These are phyloP conservation scores for Mormyrus proboscirostris DNA, from an alignment of 2,797 vertebrate species.

Conservation along the genomic window DNA sequence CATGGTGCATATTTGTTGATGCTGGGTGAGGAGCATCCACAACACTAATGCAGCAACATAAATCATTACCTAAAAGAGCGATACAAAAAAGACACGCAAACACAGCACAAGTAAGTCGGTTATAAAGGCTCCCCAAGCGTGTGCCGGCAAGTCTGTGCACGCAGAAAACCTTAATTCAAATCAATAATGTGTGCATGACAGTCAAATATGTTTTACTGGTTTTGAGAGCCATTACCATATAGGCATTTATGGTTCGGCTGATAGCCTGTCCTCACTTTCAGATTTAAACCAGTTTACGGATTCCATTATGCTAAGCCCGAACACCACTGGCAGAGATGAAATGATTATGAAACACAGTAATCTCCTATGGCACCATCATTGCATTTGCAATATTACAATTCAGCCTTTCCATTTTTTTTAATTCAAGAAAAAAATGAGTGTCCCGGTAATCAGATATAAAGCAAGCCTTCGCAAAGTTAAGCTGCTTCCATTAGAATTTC, in stretches of 20 bases:
- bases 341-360: slow-evolving; percentile 76
- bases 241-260: slow-evolving; percentile 58
- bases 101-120: not conserved
- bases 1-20: not conserved
- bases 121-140: not conserved
- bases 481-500: slow-evolving; percentile 72
- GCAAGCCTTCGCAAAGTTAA: slow-evolving; percentile 69
- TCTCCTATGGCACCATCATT: slow-evolving; percentile 65
- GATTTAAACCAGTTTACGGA: slow-evolving; percentile 78
- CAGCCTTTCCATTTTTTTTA: slow-evolving; percentile 73
- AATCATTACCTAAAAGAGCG: not conserved
- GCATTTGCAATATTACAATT: slow-evolving; percentile 71
- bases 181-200: slow-evolving; percentile 27
- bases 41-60: not conserved
- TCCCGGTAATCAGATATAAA: slow-evolving; percentile 75
- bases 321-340: slow-evolving; percentile 72
- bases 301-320: slow-evolving; percentile 78
- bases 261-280: slow-evolving; percentile 68
- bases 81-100: not conserved
- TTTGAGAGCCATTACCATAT: slow-evolving; percentile 60
- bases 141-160: slow-evolving; percentile 18
- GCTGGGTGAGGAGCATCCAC: not conserved
- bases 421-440: slow-evolving; percentile 76
- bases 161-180: slow-evolving; percentile 22
- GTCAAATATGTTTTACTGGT: slow-evolving; percentile 53